Evolutionary conservation across 2,888 invertebrate genomes (phyloP), one percentile per base, ranked within the genome.

Genomic region (Andrena dorsata): DNA sequence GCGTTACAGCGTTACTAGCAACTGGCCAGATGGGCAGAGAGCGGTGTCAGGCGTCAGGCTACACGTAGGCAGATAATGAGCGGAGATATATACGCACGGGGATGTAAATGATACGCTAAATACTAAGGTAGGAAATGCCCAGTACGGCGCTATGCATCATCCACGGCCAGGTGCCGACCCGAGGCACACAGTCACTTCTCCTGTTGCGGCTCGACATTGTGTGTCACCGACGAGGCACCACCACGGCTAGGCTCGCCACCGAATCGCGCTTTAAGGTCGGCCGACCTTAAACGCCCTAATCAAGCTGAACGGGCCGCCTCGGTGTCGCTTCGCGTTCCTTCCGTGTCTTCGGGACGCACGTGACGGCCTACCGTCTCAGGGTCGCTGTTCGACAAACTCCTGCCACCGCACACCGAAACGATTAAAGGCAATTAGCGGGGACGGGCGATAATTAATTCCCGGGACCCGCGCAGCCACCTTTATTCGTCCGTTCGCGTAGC

Each of bases 141-240:
- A 80, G 81, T 91, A 88, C 89, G 90, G 90, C 83, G 81, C 83
- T 90, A 93, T 93, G 92, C 92, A 93, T 93, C 93, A 91, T 90
- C 85, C 87, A 88, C 80, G 56, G 51, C 90, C 92, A 92, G 92
- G 92, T 92, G 93, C 90, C 87, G 79, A 85, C 61, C 63, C n/a
- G 20, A 49, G 80, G 70, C 82, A 70, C 85, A 78, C 80, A 80
- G 80, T 82, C 86, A 86, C 82, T 84, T 16, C 51, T 49, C 47
- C 41, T 47, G 26, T 41, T 28, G 56, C 76, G 82, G 49, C 83
- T 84, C 84, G 87, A 86, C 89, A 90, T 92, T 90, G 91, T 91
- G 90, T 87, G 91, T 90, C 90, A 90, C 81, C 53, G 61, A 58
- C 70, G 87, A 82, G 78, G 76, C 82, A 72, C 61, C 72, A 51